A percentile compares a stretch with the other conserved stretches of the same genome.
phyloP scores from a whole-genome alignment of 2,888 invertebrate genomes.

The Dioctria rufipes region DNA sequence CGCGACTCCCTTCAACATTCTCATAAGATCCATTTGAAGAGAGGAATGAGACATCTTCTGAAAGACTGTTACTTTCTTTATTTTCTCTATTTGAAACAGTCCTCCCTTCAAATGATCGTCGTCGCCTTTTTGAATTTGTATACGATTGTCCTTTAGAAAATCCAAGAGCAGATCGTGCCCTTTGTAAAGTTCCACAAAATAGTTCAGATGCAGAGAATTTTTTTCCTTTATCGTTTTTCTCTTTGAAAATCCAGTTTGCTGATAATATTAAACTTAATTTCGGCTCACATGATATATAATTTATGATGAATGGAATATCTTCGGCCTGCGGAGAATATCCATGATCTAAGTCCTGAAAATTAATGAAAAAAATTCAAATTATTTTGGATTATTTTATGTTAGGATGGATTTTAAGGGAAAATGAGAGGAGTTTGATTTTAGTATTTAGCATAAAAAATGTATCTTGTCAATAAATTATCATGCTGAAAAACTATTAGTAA shows the following conservation, averaged over 20 bases:
- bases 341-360: conserved; percentile 63
- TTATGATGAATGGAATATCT: conserved; percentile 62
- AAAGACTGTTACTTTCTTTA: background rate
- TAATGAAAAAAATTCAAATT: background rate
- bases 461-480: too few species aligned
- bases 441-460: too few species aligned
- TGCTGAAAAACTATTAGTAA: too few species aligned
- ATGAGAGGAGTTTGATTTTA: too few species aligned
- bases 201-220: conserved; percentile 63
- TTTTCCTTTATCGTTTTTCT: conserved; percentile 61
- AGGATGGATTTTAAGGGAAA: too few species aligned
- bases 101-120: conserved; percentile 11
- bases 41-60: background rate
- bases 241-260: conserved; percentile 65
- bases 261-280: conserved; percentile 64
- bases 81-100: background rate
- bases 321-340: conserved; percentile 66
- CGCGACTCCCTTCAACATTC: conserved; percentile 28
- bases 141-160: conserved; percentile 48
- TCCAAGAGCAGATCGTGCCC: conserved; percentile 63
- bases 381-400: too few species aligned
- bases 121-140: conserved; percentile 29
- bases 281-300: conserved; percentile 64
- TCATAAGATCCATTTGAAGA: conserved; percentile 42
- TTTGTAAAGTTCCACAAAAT: conserved; percentile 64